Evolutionary conservation across 2,797 vertebrate species (phyloP), one percentile per base, ranked within the genome.

Genomic region (Crocidura indochinensis): DNA sequence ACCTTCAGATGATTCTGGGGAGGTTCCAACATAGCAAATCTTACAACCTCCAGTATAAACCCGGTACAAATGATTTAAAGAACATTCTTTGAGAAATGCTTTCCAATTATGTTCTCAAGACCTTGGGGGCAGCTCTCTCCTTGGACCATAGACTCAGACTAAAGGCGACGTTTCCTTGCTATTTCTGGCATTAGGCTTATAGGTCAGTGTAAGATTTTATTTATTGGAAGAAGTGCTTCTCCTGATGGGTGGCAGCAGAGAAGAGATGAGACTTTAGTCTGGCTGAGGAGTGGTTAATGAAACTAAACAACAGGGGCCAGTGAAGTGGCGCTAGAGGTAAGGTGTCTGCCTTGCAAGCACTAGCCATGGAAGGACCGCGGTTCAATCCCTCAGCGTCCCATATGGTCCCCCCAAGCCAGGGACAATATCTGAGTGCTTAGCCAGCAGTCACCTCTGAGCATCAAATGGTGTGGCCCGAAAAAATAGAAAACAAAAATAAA

Each of bases 251-350:
- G 74, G 24, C 9, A 68, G 79, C 60, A 84, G 62, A 75, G 49
- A 82, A n/a, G 4, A n/a, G 67, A 72, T 82, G 67, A 46, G 71
- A 60, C 67, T 68, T 62, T 22, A 74, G 60, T 71, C 47, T 85
- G 88, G 51, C 68, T 22, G 24, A 29, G 74, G 77, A 90, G 67
- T 27, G 31, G 88, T 88, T 95, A 91, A 92, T 91, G 84, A 80
- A 73, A n/a, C 68, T 80, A 5, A 38, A 26, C 67, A 71, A 77
- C 47, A 86, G 86, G n/a, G n/a, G n/a, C n/a, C n/a, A n/a, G n/a
- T n/a, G n/a, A n/a, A n/a, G n/a, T n/a, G n/a, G n/a, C n/a, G n/a
- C n/a, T n/a, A n/a, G n/a, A n/a, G n/a, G n/a, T n/a, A n/a, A n/a
- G n/a, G n/a, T n/a, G n/a, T n/a, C n/a, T n/a, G n/a, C n/a, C n/a